Conservation (phyloP, 2,113 vertebrate species). For the Pagrus major region DNA sequence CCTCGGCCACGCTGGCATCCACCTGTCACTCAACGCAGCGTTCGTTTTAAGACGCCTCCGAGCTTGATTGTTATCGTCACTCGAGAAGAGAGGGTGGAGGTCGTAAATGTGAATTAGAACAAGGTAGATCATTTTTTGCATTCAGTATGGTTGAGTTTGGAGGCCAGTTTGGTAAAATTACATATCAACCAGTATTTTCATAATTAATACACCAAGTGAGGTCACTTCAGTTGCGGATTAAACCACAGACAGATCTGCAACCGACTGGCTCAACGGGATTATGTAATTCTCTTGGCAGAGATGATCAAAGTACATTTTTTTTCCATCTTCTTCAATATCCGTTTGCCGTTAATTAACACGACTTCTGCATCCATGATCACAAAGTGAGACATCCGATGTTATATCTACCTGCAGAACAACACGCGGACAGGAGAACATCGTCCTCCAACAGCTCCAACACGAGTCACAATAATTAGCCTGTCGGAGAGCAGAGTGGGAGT, state of each 20-base stretch:
- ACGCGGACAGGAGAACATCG: background rate
- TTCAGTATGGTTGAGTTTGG: background rate
- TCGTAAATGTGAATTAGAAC: background rate
- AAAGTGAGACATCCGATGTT: background rate
- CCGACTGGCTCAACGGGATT: background rate
- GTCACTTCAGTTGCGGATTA: background rate
- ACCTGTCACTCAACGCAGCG: slow-evolving; percentile 74
- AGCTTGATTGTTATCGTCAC: slow-evolving; percentile 28
- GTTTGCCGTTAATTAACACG: background rate
- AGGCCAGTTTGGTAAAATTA: background rate
- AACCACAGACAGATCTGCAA: background rate
- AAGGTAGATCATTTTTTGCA: background rate
- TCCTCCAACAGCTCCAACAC: slow-evolving; percentile 29
- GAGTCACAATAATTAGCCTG: slow-evolving; percentile 64
- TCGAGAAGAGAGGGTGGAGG: slow-evolving; percentile 21
- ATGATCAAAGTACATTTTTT: background rate
- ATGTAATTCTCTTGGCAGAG: no score
- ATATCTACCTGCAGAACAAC: slow-evolving; percentile 33
- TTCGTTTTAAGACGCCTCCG: slow-evolving; percentile 45
- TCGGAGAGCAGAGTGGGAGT: slow-evolving; percentile 58
- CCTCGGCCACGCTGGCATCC: slow-evolving; percentile 57
- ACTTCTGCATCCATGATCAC: background rate
- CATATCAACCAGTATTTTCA: background rate
- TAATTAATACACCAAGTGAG: slow-evolving; percentile 1
- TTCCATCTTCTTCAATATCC: background rate